Evolutionary conservation across 2,797 vertebrate genomes (phyloP), one percentile per base, ranked within the genome.

Genomic region (Myripristis jacobus): DNA sequence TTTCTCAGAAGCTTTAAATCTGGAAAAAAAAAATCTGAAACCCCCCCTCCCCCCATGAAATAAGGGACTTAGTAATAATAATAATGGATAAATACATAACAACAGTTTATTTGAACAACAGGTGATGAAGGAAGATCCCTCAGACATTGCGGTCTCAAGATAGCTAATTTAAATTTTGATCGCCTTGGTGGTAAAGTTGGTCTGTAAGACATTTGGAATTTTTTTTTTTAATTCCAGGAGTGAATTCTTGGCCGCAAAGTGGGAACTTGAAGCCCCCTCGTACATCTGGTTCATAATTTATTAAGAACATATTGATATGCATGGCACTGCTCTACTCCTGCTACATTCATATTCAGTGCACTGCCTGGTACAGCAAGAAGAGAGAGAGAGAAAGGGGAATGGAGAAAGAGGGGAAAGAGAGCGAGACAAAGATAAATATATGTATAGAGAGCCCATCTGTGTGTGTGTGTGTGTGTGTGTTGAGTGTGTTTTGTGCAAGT

Each of bases 211-310:
- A 54, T 52, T 63, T 53, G 57, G n/a, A 24, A 51, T 66, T 22
- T 34, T 25, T 43, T 51, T 53, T 47, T 43, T n/a, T 61, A 27
- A 64, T 63, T 46, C 58, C 47, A 65, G 18, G 24, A 58, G 31
- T 57, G 41, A 79, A 57, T 73, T 55, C 19, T 48, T 4, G 46
- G 64, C 52, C 67, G 57, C 57, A 66, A 22, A 51, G 55, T 12
- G 3, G 25, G 44, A 73, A 69, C 47, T 57, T 58, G 54, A 27
- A 47, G 50, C 43, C 21, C 56, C 13, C 54, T 36, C 29, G 36
- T 69, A 69, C 75, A 84, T 87, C 84, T 86, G 76, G 61, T 87
- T 85, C 69, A 88, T 91, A 66, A 88, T 84, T 85, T 83, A 87
- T 89, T 69, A 77, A 76, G 64, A 51, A 31, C 62, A 72, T 66